Percentiles rank a stretch among this genome's conserved stretches.
Evolutionary conservation across 1,140 invertebrate genomes (phyloP).

Genomic region (Doryteuthis pealeii): DNA sequence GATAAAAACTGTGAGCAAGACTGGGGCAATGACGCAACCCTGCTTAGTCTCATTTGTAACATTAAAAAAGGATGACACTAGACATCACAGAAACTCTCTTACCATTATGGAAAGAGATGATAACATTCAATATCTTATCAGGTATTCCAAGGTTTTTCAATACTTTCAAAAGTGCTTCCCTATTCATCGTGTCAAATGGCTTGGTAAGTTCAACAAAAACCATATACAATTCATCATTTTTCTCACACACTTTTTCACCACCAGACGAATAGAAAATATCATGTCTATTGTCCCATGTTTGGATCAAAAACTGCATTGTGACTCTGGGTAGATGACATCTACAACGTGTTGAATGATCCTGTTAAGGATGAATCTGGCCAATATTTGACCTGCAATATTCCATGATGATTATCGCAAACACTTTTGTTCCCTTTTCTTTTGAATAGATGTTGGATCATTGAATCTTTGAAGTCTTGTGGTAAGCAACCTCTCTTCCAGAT

Average conservation of each 20-base stretch:
- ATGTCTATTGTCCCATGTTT: conserved; percentile 24
- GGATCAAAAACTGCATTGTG: conserved; percentile 21
- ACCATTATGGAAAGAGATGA: background rate
- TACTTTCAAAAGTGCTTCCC: background rate
- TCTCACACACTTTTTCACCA: conserved; percentile 20
- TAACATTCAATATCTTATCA: background rate
- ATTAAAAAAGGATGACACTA: background rate
- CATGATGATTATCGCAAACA: conserved; percentile 23
- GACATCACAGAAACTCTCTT: background rate
- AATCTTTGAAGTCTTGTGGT: conserved; percentile 29
- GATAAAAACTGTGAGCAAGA: no score
- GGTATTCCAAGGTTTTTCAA: background rate
- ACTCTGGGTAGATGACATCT: conserved; percentile 23
- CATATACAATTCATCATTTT: background rate
- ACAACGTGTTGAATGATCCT: conserved; percentile 20
- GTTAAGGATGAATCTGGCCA: conserved; percentile 27
- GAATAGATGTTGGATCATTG: conserved; percentile 22
- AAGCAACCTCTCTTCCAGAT: background rate
- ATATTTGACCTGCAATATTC: conserved; percentile 27
- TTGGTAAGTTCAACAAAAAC: background rate
- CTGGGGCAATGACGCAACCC: no score
- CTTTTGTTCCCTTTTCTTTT: conserved; percentile 22
- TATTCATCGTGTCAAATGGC: background rate
- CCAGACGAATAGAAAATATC: conserved; percentile 26
- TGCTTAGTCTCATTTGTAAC: no score